These are phyloP conservation scores for Willisornis vidua DNA, from an alignment of 2,113 vertebrate species.

Conservation along the genomic window DNA sequence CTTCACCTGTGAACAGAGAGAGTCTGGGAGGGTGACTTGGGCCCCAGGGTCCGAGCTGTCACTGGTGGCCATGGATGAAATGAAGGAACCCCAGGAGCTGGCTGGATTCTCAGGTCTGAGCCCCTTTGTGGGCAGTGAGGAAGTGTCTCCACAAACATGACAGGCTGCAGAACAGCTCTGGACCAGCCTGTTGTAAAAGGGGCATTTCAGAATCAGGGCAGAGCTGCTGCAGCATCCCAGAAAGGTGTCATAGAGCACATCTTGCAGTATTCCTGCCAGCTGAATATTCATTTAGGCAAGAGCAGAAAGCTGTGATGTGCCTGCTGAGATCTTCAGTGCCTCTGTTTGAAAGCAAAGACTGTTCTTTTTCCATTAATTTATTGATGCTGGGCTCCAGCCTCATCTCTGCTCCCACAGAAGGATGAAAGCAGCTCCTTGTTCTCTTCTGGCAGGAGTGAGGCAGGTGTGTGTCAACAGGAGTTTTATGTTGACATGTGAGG, in stretches of 20 bases:
- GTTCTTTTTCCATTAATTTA: neutral
- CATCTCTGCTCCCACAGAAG: neutral
- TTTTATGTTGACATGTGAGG: neutral
- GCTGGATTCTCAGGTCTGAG: neutral
- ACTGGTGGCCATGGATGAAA: neutral
- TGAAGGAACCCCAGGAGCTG: neutral
- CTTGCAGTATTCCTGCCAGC: neutral
- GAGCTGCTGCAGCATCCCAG: neutral
- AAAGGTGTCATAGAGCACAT: neutral
- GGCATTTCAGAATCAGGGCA: neutral
- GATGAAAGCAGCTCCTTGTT: conserved; percentile 2
- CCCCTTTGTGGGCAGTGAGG: neutral
- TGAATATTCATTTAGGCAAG: neutral
- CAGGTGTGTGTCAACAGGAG: neutral
- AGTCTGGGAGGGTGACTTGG: neutral
- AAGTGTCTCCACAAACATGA: neutral
- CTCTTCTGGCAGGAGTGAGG: neutral
- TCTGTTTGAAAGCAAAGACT: neutral
- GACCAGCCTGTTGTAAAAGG: neutral
- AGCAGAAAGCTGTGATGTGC: neutral
- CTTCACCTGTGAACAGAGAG: neutral
- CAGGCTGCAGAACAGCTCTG: neutral
- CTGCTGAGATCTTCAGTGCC: neutral
- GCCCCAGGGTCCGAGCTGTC: neutral
- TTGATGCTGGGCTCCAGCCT: conserved; percentile 3